These are phyloP conservation scores for Apis cerana DNA, from an alignment of 1,140 invertebrate species.

Conservation along the genomic window DNA sequence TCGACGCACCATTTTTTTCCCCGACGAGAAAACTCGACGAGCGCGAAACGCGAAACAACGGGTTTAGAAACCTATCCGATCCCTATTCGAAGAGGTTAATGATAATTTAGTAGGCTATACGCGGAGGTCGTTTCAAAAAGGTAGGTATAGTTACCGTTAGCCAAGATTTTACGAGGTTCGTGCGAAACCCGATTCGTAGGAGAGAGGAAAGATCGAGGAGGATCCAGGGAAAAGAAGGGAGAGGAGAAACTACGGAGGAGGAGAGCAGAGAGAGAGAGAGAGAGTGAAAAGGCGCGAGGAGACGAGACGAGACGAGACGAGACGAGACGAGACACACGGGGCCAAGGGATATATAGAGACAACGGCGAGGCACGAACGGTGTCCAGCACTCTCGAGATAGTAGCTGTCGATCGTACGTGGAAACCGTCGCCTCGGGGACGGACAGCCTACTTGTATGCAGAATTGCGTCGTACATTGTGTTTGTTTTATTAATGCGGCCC, in stretches of 20 bases:
- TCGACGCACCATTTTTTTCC: too few relatives aligned
- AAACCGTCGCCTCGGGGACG: conserved; percentile 65
- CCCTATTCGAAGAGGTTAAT: neutral
- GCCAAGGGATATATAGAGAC: conserved; percentile 44
- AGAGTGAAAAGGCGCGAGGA: conserved; percentile 13
- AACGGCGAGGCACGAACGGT: conserved; percentile 40
- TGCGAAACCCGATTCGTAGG: neutral
- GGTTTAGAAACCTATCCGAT: conserved; percentile 6
- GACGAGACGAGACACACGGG: neutral
- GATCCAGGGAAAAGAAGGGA: neutral
- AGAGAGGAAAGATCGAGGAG: neutral
- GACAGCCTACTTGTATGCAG: conserved; percentile 65
- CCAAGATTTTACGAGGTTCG: conserved; percentile 4
- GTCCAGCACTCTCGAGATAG: conserved; percentile 57
- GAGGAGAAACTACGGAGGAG: neutral
- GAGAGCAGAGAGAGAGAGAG: neutral
- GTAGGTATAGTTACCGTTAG: neutral
- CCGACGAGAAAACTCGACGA: neutral
- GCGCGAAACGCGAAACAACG: neutral
- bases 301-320: too few relatives aligned
- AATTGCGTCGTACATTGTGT: conserved; percentile 75
- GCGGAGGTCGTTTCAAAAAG: neutral
- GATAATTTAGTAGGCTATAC: conserved; percentile 2
- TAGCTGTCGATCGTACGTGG: conserved; percentile 67
- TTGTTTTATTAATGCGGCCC: conserved; percentile 77